phyloP scores from a whole-genome alignment of 2,888 invertebrate genomes.

The Eupithecia exiguata region DNA sequence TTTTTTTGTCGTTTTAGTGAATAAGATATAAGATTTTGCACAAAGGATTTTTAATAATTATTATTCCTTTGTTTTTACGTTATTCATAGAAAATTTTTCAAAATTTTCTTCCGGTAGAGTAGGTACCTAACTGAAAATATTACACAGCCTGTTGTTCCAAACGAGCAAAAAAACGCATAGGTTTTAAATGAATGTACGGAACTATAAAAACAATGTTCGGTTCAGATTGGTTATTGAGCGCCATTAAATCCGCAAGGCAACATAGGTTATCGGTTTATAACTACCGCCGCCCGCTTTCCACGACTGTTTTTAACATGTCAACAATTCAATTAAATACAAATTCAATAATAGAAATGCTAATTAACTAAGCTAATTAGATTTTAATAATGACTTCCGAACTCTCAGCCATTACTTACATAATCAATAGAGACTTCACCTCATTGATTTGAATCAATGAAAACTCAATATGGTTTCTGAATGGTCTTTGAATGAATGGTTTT shows the following conservation, averaged over 20 bases:
- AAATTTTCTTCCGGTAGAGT: neutral
- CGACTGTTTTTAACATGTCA: constrained; percentile 27
- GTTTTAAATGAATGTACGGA: neutral
- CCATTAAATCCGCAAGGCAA: constrained; percentile 64
- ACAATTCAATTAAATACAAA: neutral
- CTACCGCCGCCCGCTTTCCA: constrained; percentile 40
- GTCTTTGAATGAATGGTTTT: neutral
- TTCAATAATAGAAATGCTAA: neutral
- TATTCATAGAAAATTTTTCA: neutral
- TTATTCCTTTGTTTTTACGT: neutral
- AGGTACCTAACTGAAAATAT: neutral
- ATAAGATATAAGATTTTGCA: neutral
- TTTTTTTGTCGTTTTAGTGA: too few species aligned
- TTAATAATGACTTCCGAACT: neutral
- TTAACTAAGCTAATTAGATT: neutral
- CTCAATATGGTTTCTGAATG: neutral
- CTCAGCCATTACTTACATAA: neutral
- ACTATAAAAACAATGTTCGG: constrained; percentile 14
- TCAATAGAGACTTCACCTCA: neutral
- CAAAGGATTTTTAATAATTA: neutral
- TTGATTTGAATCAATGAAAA: neutral
- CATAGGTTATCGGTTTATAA: constrained; percentile 57
- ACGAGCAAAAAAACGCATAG: neutral
- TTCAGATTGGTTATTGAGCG: neutral
- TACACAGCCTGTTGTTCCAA: neutral